A percentile compares a stretch with the other conserved stretches of the same genome.
Conservation (phyloP, 1,140 invertebrate genomes). For the Brachionus plicatilis region DNA sequence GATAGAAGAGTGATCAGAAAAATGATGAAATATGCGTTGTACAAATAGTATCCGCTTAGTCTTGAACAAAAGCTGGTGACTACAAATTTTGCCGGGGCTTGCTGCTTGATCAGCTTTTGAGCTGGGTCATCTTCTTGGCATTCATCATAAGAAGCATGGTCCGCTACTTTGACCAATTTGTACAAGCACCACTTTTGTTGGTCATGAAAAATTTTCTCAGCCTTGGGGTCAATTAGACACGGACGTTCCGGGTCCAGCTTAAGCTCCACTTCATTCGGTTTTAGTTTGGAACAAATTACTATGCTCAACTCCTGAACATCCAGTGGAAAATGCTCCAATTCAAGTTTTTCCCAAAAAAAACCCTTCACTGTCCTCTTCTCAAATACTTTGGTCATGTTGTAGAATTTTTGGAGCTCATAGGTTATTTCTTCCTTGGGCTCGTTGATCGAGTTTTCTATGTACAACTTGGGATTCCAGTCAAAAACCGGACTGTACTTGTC, state of each 20-base stretch:
- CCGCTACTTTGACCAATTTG: neutral
- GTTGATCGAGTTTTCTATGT: constrained; percentile 32
- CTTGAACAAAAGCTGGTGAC: constrained; percentile 15
- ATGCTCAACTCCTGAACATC: constrained; percentile 32
- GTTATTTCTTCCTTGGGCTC: neutral
- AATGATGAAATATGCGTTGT: neutral
- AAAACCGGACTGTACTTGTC: neutral
- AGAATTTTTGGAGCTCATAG: neutral
- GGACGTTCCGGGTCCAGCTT: neutral
- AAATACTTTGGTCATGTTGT: neutral
- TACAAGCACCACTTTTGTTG: constrained; percentile 33
- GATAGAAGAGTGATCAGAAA: neutral
- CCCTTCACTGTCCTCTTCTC: constrained; percentile 19
- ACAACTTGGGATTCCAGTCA: constrained; percentile 30
- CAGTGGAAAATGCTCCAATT: constrained; percentile 15
- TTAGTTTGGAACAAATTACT: neutral
- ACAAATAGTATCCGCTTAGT: neutral
- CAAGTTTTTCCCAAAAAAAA: constrained; percentile 17
- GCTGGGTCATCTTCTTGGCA: neutral
- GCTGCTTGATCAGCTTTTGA: neutral
- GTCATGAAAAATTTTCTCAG: constrained; percentile 1
- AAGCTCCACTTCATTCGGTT: neutral
- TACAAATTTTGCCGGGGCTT: neutral
- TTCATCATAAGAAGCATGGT: neutral
- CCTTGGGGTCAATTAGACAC: neutral